Conservation (phyloP, 2,113 vertebrate species). For the Acinonyx jubatus region DNA sequence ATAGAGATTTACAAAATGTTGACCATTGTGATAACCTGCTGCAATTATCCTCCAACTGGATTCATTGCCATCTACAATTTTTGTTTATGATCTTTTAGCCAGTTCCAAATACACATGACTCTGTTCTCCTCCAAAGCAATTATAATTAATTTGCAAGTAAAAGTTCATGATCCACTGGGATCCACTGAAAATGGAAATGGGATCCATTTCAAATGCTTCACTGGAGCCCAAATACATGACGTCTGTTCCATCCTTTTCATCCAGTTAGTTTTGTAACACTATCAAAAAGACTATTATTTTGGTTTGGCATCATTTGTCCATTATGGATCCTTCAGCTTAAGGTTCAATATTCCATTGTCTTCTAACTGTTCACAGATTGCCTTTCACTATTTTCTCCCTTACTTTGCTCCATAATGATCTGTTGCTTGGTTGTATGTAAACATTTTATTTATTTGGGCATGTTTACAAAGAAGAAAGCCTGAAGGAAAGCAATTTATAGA, state of each 20-base stretch:
- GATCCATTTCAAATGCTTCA: constrained; percentile 63
- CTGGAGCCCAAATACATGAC: constrained; percentile 58
- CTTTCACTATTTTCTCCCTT: neutral
- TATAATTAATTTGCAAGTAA: constrained; percentile 71
- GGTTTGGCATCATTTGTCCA: constrained; percentile 35
- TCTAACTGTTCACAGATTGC: constrained; percentile 64
- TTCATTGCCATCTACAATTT: constrained; percentile 16
- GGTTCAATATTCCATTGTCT: constrained; percentile 26
- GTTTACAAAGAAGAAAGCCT: neutral
- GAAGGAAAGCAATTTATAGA: neutral
- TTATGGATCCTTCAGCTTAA: constrained; percentile 11
- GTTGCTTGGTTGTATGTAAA: neutral
- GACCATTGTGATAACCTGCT: neutral
- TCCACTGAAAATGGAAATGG: no score
- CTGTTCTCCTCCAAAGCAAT: constrained; percentile 63
- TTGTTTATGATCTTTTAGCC: constrained; percentile 61
- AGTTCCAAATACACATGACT: constrained; percentile 47
- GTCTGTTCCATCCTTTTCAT: constrained; percentile 34
- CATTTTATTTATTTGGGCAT: neutral
- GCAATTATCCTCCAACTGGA: neutral
- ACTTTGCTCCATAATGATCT: neutral
- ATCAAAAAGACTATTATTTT: constrained; percentile 49
- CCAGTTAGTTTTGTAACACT: constrained; percentile 64
- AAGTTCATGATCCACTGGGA: constrained; percentile 59
- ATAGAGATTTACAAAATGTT: neutral